Conservation (phyloP, 2,113 vertebrate species). For the Sorex araneus region DNA sequence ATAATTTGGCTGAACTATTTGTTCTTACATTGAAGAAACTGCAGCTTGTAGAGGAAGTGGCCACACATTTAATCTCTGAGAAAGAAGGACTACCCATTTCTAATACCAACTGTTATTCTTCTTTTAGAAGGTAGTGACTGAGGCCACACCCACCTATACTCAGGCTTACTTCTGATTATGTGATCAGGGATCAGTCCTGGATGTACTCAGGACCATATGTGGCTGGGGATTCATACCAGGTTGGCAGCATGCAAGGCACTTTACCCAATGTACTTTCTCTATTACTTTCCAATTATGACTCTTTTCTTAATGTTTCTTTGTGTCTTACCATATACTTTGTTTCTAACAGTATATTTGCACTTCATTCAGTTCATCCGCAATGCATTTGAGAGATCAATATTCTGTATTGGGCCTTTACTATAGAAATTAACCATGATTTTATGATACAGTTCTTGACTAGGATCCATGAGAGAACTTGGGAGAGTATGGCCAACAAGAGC, state of each 20-base stretch:
- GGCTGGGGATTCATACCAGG: no score
- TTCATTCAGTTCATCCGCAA: neutral
- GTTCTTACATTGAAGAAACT: slow-evolving; percentile 27
- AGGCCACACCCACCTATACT: no score
- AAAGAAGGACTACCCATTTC: neutral
- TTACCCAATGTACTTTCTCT: neutral
- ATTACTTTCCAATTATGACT: no score
- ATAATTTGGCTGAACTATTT: neutral
- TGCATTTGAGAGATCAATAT: neutral
- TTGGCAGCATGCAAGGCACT: no score
- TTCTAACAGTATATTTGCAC: neutral
- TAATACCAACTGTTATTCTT: neutral
- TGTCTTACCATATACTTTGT: neutral
- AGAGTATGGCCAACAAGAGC: neutral
- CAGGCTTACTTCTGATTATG: no score
- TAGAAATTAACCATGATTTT: neutral
- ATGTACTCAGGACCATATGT: no score
- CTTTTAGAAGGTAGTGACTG: no score
- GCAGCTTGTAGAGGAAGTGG: neutral
- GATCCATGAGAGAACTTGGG: neutral
- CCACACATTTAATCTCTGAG: neutral
- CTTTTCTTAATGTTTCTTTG: neutral
- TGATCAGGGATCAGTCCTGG: no score
- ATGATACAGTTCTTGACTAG: neutral
- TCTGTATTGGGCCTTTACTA: neutral